Evolutionary conservation across 2,113 vertebrate genomes (phyloP).

Genomic region (Microtus ochrogaster): DNA sequence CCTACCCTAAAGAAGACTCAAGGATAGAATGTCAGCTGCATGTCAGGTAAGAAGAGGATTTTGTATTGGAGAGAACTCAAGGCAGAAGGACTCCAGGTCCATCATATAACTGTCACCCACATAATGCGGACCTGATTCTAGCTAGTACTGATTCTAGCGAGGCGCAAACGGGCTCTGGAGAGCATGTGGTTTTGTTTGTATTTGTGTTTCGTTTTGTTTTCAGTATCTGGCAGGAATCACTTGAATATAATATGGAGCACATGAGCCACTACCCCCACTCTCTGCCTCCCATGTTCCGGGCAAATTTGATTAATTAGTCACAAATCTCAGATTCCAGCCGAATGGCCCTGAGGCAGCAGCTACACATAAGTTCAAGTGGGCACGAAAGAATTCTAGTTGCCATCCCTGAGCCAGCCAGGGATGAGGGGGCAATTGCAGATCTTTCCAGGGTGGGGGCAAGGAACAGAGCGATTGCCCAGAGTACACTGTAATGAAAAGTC

Average conservation of each 20-base stretch:
- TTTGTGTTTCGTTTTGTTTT: slow-evolving; percentile 49
- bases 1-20: background rate
- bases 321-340: slow-evolving; percentile 21
- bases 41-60: background rate
- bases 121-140: background rate
- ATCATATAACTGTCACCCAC: background rate
- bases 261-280: slow-evolving; percentile 4
- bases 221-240: slow-evolving; percentile 61
- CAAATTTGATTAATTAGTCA: slow-evolving; percentile 1
- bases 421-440: background rate
- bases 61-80: background rate
- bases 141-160: background rate
- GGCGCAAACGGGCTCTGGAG: slow-evolving; percentile 25
- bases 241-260: slow-evolving; percentile 45
- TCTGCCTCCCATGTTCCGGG: background rate
- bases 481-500: background rate
- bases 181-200: slow-evolving; percentile 68
- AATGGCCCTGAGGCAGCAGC: background rate
- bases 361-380: background rate
- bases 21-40: background rate
- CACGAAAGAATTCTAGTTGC: background rate
- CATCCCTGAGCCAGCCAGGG: background rate
- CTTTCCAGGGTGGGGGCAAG: background rate
- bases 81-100: background rate
- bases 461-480: background rate